A percentile compares a stretch with the other conserved stretches of the same genome.
phyloP scores from a whole-genome alignment of 2,113 vertebrate species.

The Deroptyus accipitrinus region DNA sequence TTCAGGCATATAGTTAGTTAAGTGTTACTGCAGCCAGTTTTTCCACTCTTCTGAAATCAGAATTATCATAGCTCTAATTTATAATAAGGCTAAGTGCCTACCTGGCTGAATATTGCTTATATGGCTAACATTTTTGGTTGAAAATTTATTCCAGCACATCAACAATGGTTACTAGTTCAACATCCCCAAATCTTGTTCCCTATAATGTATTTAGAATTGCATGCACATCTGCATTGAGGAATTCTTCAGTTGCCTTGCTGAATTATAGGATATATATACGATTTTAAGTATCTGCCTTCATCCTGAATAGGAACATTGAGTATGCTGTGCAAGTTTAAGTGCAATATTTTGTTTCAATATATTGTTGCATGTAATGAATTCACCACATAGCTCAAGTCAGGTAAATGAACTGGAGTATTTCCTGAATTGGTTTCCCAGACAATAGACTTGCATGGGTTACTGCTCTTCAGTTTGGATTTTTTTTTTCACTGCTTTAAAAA shows the following conservation, averaged over 20 bases:
- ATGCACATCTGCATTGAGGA: background rate
- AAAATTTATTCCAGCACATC: background rate
- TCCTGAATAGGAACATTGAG: background rate
- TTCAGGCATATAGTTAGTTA: background rate
- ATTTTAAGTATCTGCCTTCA: background rate
- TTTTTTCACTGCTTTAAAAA: background rate
- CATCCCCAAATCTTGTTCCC: background rate
- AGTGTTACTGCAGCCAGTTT: background rate
- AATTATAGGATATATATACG: background rate
- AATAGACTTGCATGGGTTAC: background rate
- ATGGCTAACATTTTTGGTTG: background rate
- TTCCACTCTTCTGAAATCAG: background rate
- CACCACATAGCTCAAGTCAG: background rate
- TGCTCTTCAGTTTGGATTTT: background rate
- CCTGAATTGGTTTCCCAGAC: background rate
- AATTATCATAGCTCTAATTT: background rate
- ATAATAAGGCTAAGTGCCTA: background rate
- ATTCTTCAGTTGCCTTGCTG: background rate
- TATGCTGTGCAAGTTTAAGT: background rate
- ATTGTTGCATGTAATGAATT: background rate
- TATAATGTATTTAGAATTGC: background rate
- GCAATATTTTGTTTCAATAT: background rate
- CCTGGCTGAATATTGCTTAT: background rate
- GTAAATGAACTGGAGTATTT: background rate
- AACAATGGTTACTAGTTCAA: accelerated